Evolutionary conservation across 2,113 vertebrate species (phyloP).

Genomic region (Lepus timidus): DNA sequence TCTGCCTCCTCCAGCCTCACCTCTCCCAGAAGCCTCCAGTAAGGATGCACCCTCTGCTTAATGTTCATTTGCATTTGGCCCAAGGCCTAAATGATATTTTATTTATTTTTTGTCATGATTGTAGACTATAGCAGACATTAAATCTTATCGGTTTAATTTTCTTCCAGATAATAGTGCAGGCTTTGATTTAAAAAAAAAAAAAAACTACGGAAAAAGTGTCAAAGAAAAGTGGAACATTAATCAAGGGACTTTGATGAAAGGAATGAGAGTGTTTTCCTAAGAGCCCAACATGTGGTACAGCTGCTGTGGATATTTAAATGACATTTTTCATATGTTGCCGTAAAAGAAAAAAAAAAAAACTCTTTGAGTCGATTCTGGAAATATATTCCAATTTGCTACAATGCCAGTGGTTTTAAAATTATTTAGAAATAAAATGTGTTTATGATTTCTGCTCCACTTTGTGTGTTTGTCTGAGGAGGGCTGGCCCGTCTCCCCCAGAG

Average conservation of each 20-base stretch:
- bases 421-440: conserved; percentile 86
- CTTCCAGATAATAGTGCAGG: conserved; percentile 82
- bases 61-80: conserved; percentile 75
- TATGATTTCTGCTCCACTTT: conserved; percentile 83
- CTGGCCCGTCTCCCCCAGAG: conserved; percentile 62
- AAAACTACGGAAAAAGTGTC: conserved; percentile 83
- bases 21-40: neutral
- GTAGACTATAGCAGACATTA: conserved; percentile 80
- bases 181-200: conserved; percentile 74
- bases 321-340: conserved; percentile 85
- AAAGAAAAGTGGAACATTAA: conserved; percentile 85
- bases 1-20: conserved; percentile 9
- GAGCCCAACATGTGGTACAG: conserved; percentile 81
- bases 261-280: conserved; percentile 83
- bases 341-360: conserved; percentile 79
- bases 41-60: conserved; percentile 44
- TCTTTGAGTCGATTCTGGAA: conserved; percentile 83
- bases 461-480: conserved; percentile 76
- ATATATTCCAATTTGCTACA: conserved; percentile 85
- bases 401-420: conserved; percentile 84
- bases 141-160: conserved; percentile 84
- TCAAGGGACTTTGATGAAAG: conserved; percentile 84
- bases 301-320: conserved; percentile 85
- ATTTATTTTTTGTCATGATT: conserved; percentile 29
- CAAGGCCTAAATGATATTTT: conserved; percentile 19